Evolutionary conservation across 2,888 invertebrate genomes (phyloP).

Genomic region (Autographa pulchrina): DNA sequence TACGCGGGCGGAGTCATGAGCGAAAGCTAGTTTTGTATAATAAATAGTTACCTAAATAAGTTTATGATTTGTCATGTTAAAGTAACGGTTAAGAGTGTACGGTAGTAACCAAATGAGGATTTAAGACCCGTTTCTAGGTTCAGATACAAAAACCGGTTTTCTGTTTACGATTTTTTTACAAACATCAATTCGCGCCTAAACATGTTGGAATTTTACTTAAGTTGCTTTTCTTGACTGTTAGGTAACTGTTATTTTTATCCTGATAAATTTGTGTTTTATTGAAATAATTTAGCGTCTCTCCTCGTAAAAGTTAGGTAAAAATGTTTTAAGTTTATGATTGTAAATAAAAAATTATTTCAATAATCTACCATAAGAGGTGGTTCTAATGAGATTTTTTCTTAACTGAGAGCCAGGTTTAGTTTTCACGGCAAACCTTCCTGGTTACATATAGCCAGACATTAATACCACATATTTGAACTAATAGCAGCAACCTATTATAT

Average conservation of each 20-base stretch:
- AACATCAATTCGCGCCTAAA: constrained; percentile 36
- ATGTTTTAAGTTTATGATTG: too few relatives aligned
- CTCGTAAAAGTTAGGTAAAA: too few relatives aligned
- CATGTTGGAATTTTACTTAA: constrained; percentile 30
- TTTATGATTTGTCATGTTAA: background rate
- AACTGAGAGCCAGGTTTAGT: too few relatives aligned
- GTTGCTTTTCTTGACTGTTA: constrained; percentile 32
- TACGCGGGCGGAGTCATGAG: background rate
- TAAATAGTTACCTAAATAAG: background rate
- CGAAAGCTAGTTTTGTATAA: background rate
- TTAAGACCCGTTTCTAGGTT: constrained; percentile 31
- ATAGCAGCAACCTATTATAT: too few relatives aligned
- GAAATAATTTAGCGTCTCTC: background rate
- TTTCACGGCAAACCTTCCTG: too few relatives aligned
- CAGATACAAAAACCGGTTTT: constrained; percentile 16
- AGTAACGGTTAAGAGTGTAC: constrained; percentile 21
- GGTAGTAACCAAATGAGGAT: constrained; percentile 26
- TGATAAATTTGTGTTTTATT: background rate
- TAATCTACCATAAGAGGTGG: too few relatives aligned
- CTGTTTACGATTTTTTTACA: constrained; percentile 34
- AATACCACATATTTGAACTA: too few relatives aligned
- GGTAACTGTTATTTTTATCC: constrained; percentile 2
- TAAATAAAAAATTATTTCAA: too few relatives aligned
- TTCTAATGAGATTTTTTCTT: too few relatives aligned
- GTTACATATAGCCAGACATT: too few relatives aligned